Conservation (phyloP, 2,888 invertebrate species). For the Thereva nobilitata region DNA sequence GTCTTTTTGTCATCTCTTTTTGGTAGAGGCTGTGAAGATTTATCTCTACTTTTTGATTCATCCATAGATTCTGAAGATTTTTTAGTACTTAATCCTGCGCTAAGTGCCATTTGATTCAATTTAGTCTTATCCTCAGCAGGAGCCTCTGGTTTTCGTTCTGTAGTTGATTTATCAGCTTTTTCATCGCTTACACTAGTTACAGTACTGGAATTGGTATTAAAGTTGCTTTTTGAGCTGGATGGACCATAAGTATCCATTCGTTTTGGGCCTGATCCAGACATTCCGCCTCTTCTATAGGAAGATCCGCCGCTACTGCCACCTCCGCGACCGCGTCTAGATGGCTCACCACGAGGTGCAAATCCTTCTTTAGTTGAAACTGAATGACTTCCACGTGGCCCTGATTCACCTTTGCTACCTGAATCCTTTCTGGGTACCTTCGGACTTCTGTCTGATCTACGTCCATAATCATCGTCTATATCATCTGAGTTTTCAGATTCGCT, state of each 20-base stretch:
- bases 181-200: constrained; percentile 48
- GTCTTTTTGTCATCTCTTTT: constrained; percentile 46
- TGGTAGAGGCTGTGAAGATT: constrained; percentile 45
- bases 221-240: constrained; percentile 69
- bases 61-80: constrained; percentile 45
- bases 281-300: constrained; percentile 53
- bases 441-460: constrained; percentile 63
- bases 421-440: constrained; percentile 58
- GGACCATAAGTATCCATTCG: constrained; percentile 73
- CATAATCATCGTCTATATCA: constrained; percentile 73
- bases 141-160: constrained; percentile 21
- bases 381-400: constrained; percentile 61
- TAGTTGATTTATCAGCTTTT: constrained; percentile 59
- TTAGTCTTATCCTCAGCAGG: constrained; percentile 68
- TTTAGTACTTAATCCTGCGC: constrained; percentile 64
- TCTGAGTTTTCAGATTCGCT: constrained; percentile 72
- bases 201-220: constrained; percentile 55
- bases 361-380: constrained; percentile 62
- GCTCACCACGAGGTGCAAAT: constrained; percentile 86
- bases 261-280: constrained; percentile 61
- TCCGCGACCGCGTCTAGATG: constrained; percentile 83
- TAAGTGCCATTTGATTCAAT: constrained; percentile 68
- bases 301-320: constrained; percentile 61
- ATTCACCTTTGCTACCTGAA: constrained; percentile 45
- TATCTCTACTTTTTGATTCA: constrained; percentile 44